Evolutionary conservation across 2,797 vertebrate species (phyloP).

Genomic region (Girardinus metallicus): DNA sequence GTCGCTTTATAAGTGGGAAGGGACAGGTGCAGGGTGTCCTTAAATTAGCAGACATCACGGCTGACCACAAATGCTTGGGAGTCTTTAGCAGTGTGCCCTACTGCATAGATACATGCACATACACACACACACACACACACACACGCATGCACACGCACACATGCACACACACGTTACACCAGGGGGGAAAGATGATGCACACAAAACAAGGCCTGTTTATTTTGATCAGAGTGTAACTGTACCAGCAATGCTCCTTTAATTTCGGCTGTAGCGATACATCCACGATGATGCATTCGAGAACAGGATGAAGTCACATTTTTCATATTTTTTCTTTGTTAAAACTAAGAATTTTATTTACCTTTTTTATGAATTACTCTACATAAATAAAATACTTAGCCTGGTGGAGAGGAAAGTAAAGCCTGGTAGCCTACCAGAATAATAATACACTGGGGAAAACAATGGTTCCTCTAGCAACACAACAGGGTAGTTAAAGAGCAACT

Average conservation of each 20-base stretch:
- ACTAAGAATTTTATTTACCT: background rate
- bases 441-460: no score
- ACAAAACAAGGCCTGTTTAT: constrained; percentile 37
- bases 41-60: constrained; percentile 42
- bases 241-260: background rate
- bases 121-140: constrained; percentile 7
- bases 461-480: no score
- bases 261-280: background rate
- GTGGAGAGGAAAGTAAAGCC: no score
- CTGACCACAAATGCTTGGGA: constrained; percentile 41
- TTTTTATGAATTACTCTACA: no score
- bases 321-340: background rate
- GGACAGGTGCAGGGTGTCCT: constrained; percentile 73
- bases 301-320: background rate
- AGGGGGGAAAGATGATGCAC: constrained; percentile 36
- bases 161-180: constrained; percentile 7
- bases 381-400: no score
- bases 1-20: constrained; percentile 58
- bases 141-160: constrained; percentile 6
- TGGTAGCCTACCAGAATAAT: no score
- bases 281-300: background rate
- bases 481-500: no score
- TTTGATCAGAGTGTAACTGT: background rate
- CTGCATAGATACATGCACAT: constrained; percentile 22
- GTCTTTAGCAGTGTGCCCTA: constrained; percentile 34